These are phyloP conservation scores for Gnathonemus longibarbis DNA, from an alignment of 2,113 vertebrate genomes.

Conservation along the genomic window DNA sequence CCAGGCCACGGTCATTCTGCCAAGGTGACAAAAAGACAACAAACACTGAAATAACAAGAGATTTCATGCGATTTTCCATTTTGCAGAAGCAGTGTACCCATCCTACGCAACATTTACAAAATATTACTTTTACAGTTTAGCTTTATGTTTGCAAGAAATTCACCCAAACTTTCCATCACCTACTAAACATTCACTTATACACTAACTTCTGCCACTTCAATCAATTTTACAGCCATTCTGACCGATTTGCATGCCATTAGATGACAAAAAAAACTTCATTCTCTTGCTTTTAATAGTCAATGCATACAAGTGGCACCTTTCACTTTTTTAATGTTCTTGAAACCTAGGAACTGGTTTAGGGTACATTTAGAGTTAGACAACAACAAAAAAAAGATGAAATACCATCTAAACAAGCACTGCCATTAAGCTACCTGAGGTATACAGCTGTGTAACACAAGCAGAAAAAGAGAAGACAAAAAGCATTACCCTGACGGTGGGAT, in stretches of 20 bases:
- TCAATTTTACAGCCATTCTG: background rate
- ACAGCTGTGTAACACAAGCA: background rate
- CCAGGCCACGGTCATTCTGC: constrained; percentile 83
- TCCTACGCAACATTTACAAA: background rate
- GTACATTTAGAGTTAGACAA: background rate
- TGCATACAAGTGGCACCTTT: background rate
- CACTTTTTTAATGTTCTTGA: background rate
- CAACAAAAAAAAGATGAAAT: background rate
- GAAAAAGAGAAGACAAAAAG: background rate
- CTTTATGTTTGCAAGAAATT: background rate
- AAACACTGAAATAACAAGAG: background rate
- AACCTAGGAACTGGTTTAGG: background rate
- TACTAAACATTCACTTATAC: background rate
- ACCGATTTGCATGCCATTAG: background rate
- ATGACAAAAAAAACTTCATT: background rate
- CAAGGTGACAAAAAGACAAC: background rate
- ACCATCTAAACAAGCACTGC: background rate
- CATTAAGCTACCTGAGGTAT: background rate
- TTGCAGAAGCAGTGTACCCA: background rate
- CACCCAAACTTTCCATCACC: background rate
- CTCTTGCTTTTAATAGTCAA: background rate
- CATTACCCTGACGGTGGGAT: constrained; percentile 71
- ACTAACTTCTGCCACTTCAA: background rate
- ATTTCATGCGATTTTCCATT: background rate
- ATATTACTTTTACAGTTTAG: background rate